These are phyloP conservation scores for Anguilla megastoma DNA, from an alignment of 2,797 vertebrate species.

Conservation along the genomic window DNA sequence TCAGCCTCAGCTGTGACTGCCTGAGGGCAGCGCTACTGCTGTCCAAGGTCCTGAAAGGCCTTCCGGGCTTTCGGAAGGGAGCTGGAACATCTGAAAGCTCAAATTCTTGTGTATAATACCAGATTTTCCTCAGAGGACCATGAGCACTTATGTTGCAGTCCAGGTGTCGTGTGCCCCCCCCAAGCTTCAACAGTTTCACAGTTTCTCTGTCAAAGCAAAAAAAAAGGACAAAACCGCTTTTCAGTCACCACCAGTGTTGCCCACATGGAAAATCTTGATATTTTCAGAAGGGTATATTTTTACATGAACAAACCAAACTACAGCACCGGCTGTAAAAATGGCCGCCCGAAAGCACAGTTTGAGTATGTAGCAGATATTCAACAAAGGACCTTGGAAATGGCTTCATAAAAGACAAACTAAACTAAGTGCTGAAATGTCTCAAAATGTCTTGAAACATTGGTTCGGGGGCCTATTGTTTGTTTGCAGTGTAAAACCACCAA, in stretches of 20 bases:
- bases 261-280: not conserved
- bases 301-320: not conserved
- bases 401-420: not conserved
- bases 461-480: not conserved
- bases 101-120: not conserved
- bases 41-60: not conserved
- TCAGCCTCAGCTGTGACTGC: not conserved
- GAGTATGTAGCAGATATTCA: not conserved
- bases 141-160: not conserved
- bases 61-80: not conserved
- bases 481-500: conserved; percentile 78
- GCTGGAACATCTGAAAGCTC: not conserved
- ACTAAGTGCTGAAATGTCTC: not conserved
- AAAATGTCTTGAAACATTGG: conserved; percentile 10
- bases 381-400: not conserved
- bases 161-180: not conserved
- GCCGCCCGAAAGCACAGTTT: not conserved
- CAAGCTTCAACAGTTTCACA: not conserved
- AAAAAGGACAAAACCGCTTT: not conserved
- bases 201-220: not conserved
- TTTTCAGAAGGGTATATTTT: not conserved
- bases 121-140: not conserved
- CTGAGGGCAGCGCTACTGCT: not conserved
- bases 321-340: not conserved
- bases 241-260: not conserved